A percentile compares a stretch with the other conserved stretches of the same genome.
These are phyloP conservation scores for Proterorhinus semilunaris DNA, from an alignment of 2,113 vertebrate genomes.

Conservation along the genomic window DNA sequence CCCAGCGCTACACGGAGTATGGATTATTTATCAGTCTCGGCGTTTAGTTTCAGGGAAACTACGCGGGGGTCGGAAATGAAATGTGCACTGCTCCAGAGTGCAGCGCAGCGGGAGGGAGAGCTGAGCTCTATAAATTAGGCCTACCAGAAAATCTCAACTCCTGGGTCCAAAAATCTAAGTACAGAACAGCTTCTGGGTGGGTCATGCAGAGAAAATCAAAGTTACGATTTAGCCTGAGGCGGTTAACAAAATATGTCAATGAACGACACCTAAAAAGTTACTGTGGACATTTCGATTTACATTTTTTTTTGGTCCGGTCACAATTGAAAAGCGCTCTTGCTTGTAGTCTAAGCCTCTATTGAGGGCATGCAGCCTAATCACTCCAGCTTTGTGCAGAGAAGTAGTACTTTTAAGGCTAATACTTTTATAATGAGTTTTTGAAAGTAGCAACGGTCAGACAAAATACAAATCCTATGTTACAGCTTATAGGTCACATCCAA, in stretches of 20 bases:
- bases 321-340: constrained; percentile 12
- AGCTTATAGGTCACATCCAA: constrained; percentile 20
- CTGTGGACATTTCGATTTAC: too few species aligned
- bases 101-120: constrained; percentile 6
- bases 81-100: constrained; percentile 38
- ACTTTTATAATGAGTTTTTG: constrained; percentile 6
- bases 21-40: constrained; percentile 84
- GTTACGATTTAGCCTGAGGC: neutral
- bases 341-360: constrained; percentile 43
- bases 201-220: neutral
- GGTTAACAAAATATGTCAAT: too few species aligned
- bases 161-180: neutral
- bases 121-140: constrained; percentile 7
- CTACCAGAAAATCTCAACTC: too few species aligned
- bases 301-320: too few species aligned
- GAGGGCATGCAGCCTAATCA: constrained; percentile 66
- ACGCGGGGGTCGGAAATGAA: constrained; percentile 68
- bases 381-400: constrained; percentile 36
- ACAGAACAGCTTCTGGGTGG: neutral
- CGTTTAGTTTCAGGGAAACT: constrained; percentile 81
- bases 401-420: constrained; percentile 17
- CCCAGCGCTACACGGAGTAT: constrained; percentile 73
- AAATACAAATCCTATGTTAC: neutral
- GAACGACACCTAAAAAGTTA: too few species aligned
- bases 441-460: neutral